phyloP scores from a whole-genome alignment of 2,888 invertebrate species.

The Andrena flavipes region DNA sequence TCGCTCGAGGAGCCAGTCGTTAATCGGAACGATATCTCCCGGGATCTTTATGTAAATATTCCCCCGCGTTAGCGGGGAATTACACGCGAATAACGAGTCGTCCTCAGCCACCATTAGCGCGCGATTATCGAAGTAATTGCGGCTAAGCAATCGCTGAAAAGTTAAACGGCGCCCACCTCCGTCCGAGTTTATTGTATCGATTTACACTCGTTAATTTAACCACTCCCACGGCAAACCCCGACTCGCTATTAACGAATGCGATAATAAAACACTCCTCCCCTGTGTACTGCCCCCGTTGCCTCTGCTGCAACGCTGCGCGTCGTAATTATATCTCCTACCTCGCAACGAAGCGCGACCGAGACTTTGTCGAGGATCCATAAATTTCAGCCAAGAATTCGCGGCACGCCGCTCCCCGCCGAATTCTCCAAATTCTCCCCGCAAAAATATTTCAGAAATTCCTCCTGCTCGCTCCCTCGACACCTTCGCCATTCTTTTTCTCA shows the following conservation, averaged over 20 bases:
- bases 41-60: constrained; percentile 19
- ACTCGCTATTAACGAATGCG: constrained; percentile 56
- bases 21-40: constrained; percentile 33
- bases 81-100: constrained; percentile 50
- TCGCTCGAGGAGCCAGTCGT: neutral
- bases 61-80: constrained; percentile 35
- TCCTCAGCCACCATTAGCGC: constrained; percentile 43
- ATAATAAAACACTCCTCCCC: constrained; percentile 17
- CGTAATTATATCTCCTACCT: constrained; percentile 58
- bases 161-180: constrained; percentile 52
- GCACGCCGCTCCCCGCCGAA: constrained; percentile 61
- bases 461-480: constrained; percentile 36
- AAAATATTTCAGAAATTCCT: constrained; percentile 71
- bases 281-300: constrained; percentile 1
- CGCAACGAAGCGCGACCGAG: constrained; percentile 65
- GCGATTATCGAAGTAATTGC: constrained; percentile 62
- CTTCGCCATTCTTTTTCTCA: neutral
- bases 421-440: constrained; percentile 70
- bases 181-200: constrained; percentile 62
- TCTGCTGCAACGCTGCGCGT: neutral
- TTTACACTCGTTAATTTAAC: constrained; percentile 64
- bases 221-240: constrained; percentile 43
- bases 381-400: constrained; percentile 68
- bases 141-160: constrained; percentile 58
- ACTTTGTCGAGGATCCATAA: constrained; percentile 72